Base-by-base conservation (phyloP, 1,140 invertebrate genomes). In the Ganaspis sp. region DNA sequence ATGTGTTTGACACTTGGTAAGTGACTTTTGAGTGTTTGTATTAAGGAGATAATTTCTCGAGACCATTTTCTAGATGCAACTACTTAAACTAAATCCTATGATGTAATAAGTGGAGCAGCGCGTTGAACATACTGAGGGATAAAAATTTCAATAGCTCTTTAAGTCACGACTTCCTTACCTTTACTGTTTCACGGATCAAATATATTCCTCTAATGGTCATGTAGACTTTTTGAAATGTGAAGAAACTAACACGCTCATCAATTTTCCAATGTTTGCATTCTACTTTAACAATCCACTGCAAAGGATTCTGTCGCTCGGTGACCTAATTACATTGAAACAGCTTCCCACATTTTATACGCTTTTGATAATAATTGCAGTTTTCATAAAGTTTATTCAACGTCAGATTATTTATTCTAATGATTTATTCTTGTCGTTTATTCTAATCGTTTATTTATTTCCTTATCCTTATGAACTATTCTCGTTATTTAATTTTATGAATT, bases 31-130 rank as follows among this genome's bases (percentile, higher is more conserved):
- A 49, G 4, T 49, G n/a, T 8, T 17, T n/a, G n/a, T n/a, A 49
- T n/a, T 9, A 15, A 64, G 12, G 58, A 21, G 23, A 64, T 29
- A 58, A 58, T 58, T 58, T 26, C 54, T 58, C 23, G 54, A 58
- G 26, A 64, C 26, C 26, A 64, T 64, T 64, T 64, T 29, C 29
- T 64, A 64, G 58, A 29, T 64, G 29, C 58, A 64, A n/a, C 58
- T 64, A 34, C 58, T 64, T 64, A 64, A 26, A 64, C 23, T 64
- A 21, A 64, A 64, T 64, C 23, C 4, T 29, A 34, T 64, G 58
- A 64, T n/a, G 58, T 64, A 64, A 64, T 29, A 64, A 64, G 58
- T 29, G 23, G 58, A 64, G 58, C 12, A 29, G 58, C 15, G 45
- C 45, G 45, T 49, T 4, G 15, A 64, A 64, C 23, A 64, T 29